A percentile compares a stretch with the other conserved stretches of the same genome.
These are phyloP conservation scores for Myotis findleyi DNA, from an alignment of 2,797 vertebrate species.

Conservation along the genomic window DNA sequence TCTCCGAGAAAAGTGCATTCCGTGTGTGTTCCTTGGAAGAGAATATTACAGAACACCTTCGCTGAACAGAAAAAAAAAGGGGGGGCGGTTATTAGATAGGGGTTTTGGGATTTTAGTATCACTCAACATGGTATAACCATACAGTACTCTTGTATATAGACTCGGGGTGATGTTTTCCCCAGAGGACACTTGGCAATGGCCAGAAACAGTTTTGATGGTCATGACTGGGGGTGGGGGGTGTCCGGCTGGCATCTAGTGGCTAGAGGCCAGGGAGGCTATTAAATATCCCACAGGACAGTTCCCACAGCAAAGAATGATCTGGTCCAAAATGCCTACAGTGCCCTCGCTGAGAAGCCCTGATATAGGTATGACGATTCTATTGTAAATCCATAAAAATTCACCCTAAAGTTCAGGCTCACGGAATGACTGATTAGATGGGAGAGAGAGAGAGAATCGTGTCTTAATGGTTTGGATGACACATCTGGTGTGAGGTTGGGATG, in stretches of 20 bases:
- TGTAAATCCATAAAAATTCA: not conserved
- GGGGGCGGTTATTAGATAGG: not conserved
- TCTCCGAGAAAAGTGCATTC: constrained; percentile 12
- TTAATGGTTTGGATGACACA: not conserved
- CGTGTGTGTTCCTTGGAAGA: not conserved
- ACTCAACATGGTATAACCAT: not conserved
- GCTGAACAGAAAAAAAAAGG: not conserved
- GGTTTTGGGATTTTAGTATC: constrained; percentile 36
- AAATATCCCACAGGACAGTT: not conserved
- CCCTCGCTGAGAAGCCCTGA: not conserved
- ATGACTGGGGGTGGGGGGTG: not conserved
- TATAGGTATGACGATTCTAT: not conserved
- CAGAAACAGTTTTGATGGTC: constrained; percentile 21
- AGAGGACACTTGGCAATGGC: not conserved
- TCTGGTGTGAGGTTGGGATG: not conserved
- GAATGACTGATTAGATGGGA: not conserved
- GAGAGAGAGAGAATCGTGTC: accelerated
- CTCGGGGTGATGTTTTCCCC: not conserved
- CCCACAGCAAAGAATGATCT: not conserved
- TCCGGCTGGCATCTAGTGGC: not conserved
- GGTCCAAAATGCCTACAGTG: not conserved
- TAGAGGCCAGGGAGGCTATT: not conserved
- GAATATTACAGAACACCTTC: constrained; percentile 2
- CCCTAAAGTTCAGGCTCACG: not conserved
- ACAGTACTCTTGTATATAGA: not conserved